Evolutionary conservation across 2,797 vertebrate genomes (phyloP), one percentile per base, ranked within the genome.

Genomic region (Acestrorhynchus altus): DNA sequence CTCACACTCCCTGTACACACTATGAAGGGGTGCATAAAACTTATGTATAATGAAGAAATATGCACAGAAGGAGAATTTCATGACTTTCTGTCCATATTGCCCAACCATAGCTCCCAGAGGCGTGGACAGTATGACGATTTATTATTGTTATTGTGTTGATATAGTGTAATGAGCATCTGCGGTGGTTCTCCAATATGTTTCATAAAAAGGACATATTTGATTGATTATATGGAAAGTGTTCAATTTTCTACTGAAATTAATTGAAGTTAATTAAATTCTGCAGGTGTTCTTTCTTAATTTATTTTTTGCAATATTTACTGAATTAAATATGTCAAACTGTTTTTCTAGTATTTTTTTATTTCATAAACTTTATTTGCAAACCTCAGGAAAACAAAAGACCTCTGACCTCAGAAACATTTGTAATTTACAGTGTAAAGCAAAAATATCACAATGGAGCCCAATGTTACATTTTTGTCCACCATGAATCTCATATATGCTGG

Each of bases 401-500:
- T 35, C 31, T 35, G 31, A 35, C 31, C 31, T 35, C 31, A 35
- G n/a, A n/a, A n/a, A n/a, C n/a, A n/a, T 4, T 47, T 47, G 7
- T 13, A 6, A 47, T 51, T 4, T 8, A 54, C 12, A 0, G 1
- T 24, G 9, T 26, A 3, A 28, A 59, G 12, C 1, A 13, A 28
- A 4, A 59, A 31, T 12, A 28, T n/a, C 20, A 7, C 8, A 8
- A 28, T 16, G 16, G 31, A 9, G 8, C 7, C 2, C 1, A 6
- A 60, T 60, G 57, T 35, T 31, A 28, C 18, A 54, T 11, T 54
- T 28, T 59, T 16, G 4, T 9, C 31, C 57, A 60, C 28, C 28
- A 5, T 16, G 35, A 77, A 61, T 46, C 35, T 63, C 49, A 60
- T 52, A 61, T 70, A 76, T 60, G 70, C n/a, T 40, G 22, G 24